Base-by-base conservation (phyloP, 1,140 invertebrate genomes). In the Hyposmocoma kahamanoa region DNA sequence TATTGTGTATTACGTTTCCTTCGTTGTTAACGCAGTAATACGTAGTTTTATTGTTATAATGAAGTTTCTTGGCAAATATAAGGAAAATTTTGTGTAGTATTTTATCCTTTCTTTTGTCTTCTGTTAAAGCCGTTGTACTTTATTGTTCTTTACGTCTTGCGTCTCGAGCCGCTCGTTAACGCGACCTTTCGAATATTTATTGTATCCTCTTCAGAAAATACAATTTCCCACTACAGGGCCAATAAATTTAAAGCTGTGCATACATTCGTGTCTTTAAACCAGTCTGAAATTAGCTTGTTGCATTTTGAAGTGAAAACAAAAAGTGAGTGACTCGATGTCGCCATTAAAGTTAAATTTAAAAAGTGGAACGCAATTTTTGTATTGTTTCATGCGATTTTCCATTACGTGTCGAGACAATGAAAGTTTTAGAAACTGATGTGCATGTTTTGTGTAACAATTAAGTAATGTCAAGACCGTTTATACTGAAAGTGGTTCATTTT, bases 111-210 rank as follows among this genome's bases (percentile, higher is more conserved):
- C 59, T 66, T 59, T 59, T 51, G 53, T 63, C 48, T 72, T 68
- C 50, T 67, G 60, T 72, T 65, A 59, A 68, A 73, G 59, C 66
- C 57, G 67, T 41, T 21, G 18, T 73, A 72, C 73, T 79, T 79
- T 82, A 82, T 82, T 79, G 73, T 75, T 75, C 69, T 64, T 48
- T 67, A 61, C 64, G 61, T 77, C 73, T 68, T 58, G 64, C 66
- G 65, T 68, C 43, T 21, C 59, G 64, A 62, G 67, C 50, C 65
- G 67, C 73, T 82, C 75, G 78, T 82, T 82, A 82, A 82, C 78
- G 77, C 77, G 73, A 82, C 73, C 78, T 79, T 74, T 79, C 61
- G 58, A 54, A 75, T 77, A 82, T 82, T 82, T 82, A 82, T 82
- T 72, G 74, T 82, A 77, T 82, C 78, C 75, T 77, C 75, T 67